Evolutionary conservation across 2,888 invertebrate species (phyloP).

Genomic region (Cheilosia scutellata): DNA sequence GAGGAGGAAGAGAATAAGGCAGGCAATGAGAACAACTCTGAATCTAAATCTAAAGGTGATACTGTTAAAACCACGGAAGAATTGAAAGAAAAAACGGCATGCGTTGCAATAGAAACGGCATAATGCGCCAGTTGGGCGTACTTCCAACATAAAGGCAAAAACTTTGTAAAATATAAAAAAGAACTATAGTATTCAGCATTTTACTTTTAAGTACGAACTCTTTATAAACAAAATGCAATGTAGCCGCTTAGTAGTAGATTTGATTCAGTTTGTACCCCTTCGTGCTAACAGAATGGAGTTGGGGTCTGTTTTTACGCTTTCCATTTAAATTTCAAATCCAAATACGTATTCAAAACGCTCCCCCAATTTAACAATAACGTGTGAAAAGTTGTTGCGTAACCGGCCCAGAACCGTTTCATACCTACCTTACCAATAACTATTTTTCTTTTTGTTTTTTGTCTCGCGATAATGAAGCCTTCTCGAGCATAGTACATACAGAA

Average conservation of each 20-base stretch:
- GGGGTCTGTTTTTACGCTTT: too few relatives aligned
- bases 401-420: too few relatives aligned
- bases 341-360: too few relatives aligned
- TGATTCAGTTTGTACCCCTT: not conserved
- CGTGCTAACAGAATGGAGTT: not conserved
- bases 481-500: slow-evolving; percentile 1
- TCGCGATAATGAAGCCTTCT: not conserved
- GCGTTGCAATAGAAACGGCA: slow-evolving; percentile 60
- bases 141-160: slow-evolving; percentile 27
- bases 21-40: not conserved
- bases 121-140: slow-evolving; percentile 26
- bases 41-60: not conserved
- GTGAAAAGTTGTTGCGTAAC: too few relatives aligned
- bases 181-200: slow-evolving; percentile 47
- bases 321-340: too few relatives aligned
- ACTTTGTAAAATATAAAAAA: slow-evolving; percentile 60
- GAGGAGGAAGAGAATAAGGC: not conserved
- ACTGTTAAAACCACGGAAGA: slow-evolving; percentile 41
- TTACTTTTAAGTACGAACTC: slow-evolving; percentile 34
- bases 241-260: not conserved
- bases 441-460: too few relatives aligned
- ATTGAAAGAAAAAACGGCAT: slow-evolving; percentile 44
- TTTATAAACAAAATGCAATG: slow-evolving; percentile 11
- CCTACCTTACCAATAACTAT: too few relatives aligned
- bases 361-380: too few relatives aligned